Evolutionary conservation across 1,140 invertebrate species (phyloP), one percentile per base, ranked within the genome.

Genomic region (Lasioglossum albipes): DNA sequence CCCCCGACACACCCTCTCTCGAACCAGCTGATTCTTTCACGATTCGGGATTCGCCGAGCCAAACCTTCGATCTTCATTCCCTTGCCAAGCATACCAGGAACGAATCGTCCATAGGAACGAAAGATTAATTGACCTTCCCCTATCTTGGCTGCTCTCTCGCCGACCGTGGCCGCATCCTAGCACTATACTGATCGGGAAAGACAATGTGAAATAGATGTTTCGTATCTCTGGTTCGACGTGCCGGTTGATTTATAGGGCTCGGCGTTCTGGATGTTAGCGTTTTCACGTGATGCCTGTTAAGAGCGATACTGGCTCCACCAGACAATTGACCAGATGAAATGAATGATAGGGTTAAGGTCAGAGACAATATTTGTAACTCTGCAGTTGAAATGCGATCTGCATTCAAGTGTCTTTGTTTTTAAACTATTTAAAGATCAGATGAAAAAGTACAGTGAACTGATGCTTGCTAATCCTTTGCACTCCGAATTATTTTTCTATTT

Each of bases 121-220:
- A 49, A 86, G 83, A 85, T 86, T 85, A 85, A 83, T 86, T 76
- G 76, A 85, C 54, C 72, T 76, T 86, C 27, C 65, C 79, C 62
- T 79, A 79, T 82, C 72, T 79, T 57, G 59, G 74, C 41, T 52
- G 72, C 36, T 52, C 72, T 66, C 42, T 31, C 22, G n/a, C 49
- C 61, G 68, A 42, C 9, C 12, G 31, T 54, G 16, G 36, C 13
- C 7, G 22, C 64, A 12, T 59, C 41, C 12, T 59, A 20, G 20
- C 52, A 3, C 16, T 45, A 59, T 76, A 27, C n/a, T 20, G 64
- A 79, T 66, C 70, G 70, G 2, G 71, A 22, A 52, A 27, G 72
- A 67, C 71, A 45, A 80, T 31, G 72, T 41, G 59, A 66, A 76
- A 66, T 66, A 71, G 36, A 65, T 59, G 52, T 71, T 81, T 36